Conservation (phyloP, 2,113 vertebrate species). For the Lampris incognitus region DNA sequence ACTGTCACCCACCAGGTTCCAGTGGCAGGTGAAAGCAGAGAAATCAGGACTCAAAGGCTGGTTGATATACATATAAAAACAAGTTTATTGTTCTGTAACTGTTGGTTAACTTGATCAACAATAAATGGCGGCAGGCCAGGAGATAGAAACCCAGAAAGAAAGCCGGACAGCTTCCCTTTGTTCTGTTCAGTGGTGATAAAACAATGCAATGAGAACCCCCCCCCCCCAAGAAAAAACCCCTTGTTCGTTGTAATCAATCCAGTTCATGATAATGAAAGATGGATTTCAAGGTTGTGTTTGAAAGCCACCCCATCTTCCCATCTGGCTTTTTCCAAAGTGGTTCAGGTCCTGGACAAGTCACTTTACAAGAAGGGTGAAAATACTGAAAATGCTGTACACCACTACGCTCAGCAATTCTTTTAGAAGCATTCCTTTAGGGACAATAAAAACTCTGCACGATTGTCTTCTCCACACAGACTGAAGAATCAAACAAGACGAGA, state of each 20-base stretch:
- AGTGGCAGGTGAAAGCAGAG: no score
- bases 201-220: constrained; percentile 56
- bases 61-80: constrained; percentile 75
- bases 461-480: constrained; percentile 28
- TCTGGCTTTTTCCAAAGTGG: constrained; percentile 61
- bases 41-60: no score
- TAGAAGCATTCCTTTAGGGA: constrained; percentile 25
- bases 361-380: constrained; percentile 64
- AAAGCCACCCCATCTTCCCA: constrained; percentile 43
- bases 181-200: constrained; percentile 75
- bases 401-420: constrained; percentile 22
- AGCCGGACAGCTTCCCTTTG: constrained; percentile 46
- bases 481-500: constrained; percentile 61
- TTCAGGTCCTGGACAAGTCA: constrained; percentile 55
- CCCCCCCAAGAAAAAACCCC: constrained; percentile 32
- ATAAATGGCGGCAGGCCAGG: constrained; percentile 66
- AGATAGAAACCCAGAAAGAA: constrained; percentile 69
- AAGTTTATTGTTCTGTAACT: constrained; percentile 84
- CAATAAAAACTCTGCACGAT: constrained; percentile 50
- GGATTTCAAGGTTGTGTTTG: constrained; percentile 21
- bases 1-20: no score
- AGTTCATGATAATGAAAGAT: constrained; percentile 23
- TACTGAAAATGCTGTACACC: constrained; percentile 73
- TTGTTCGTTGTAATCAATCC: constrained; percentile 19
- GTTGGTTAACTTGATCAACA: constrained; percentile 80